Base-by-base conservation (phyloP, 2,113 vertebrate species). In the Brachypteracias leptosomus region DNA sequence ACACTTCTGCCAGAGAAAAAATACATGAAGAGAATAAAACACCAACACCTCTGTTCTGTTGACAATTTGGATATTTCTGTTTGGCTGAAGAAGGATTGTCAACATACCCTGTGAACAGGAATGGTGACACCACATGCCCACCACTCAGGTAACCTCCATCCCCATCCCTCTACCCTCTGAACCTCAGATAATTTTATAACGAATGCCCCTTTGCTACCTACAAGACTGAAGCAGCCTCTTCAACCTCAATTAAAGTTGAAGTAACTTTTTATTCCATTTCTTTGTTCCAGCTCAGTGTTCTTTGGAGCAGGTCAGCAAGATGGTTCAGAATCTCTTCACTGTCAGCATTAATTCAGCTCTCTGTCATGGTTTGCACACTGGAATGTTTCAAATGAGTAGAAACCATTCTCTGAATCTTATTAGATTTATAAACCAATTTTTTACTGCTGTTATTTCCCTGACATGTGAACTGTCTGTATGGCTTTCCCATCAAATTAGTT, bases 311-410 rank as follows among this genome's bases (percentile, higher is more conserved):
- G 52, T 91, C 75, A 93, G 63, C 52, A 88, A 74, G 79, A 84
- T 0, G 1, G 40, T 62, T 67, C 55, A 83, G 55, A 83, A 49
- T 77, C 42, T 71, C 68, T 59, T 78, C 66, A 28, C 58, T 72
- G 68, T 84, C 85, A 93, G 76, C 66, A 90, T 61, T 36, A 94
- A 90, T 93, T 92, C 52, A 65, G 28, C 16, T 78, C n/a, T 88
- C 68, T 1, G 3, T 47, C 47, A 38, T 10, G 16, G 29, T 49
- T 90, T 90, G 88, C 63, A 65, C 58, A 51, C 0, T 52, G 40
- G 73, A 81, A 90, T 90, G 36, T 72, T 96, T 84, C 95, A 93
- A 96, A 74, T 89, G 28, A 89, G 29, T 78, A 89, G 85, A 90
- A 95, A 90, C 28, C n/a, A 42, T 87, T 93, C 52, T 82, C 61